Conservation (phyloP, 2,113 vertebrate species). For the Actenoides lindsayi region DNA sequence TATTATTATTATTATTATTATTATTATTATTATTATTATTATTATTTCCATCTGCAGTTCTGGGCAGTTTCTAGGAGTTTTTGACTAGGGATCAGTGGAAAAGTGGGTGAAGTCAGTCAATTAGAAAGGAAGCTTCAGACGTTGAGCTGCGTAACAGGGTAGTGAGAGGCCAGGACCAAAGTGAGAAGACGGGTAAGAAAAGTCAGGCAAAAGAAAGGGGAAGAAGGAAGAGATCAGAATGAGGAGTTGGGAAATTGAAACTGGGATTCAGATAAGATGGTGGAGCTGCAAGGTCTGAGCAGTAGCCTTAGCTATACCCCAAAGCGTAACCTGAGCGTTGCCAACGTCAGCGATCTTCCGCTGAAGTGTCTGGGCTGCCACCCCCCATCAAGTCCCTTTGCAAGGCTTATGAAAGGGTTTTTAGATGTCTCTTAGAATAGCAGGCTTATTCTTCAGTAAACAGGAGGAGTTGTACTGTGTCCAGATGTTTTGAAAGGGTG, state of each 20-base stretch:
- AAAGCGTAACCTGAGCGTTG: background rate
- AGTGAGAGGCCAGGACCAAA: background rate
- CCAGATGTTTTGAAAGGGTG: background rate
- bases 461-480: background rate
- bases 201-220: fast-evolving
- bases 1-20: background rate
- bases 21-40: background rate
- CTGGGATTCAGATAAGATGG: background rate
- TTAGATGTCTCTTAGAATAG: background rate
- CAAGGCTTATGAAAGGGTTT: background rate
- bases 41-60: background rate
- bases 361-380: background rate
- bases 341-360: background rate
- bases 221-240: background rate
- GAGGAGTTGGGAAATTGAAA: background rate
- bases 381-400: background rate
- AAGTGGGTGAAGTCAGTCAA: background rate
- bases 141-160: fast-evolving
- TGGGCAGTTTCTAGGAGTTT: background rate
- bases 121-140: background rate
- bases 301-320: background rate
- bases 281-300: background rate
- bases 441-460: background rate
- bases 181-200: background rate
- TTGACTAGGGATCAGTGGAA: background rate